Evolutionary conservation across 2,888 invertebrate genomes (phyloP).

Genomic region (Crossocerus cetratus): DNA sequence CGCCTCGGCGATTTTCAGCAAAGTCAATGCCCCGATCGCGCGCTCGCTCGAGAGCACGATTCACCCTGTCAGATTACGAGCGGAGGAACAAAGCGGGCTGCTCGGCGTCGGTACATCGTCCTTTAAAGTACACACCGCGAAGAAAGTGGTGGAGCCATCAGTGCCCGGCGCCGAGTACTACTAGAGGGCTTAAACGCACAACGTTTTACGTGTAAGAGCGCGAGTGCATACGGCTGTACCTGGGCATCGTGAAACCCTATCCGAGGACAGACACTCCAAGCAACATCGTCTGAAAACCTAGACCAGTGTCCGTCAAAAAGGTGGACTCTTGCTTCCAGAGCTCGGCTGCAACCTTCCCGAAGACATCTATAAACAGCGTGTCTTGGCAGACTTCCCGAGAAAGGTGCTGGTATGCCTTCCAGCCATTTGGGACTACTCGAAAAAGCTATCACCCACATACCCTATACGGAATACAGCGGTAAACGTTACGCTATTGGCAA

Average conservation of each 20-base stretch:
- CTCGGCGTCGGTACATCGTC: too few relatives aligned
- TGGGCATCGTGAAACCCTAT: too few relatives aligned
- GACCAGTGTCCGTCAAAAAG: conserved; percentile 52
- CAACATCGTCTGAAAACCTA: conserved; percentile 22
- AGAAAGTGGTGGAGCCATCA: neutral
- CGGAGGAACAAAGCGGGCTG: neutral
- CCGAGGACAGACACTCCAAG: too few relatives aligned
- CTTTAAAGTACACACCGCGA: conserved; percentile 29
- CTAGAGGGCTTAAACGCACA: too few relatives aligned
- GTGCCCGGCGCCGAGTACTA: conserved; percentile 1
- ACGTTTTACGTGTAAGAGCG: too few relatives aligned
- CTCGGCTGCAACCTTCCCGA: conserved; percentile 26
- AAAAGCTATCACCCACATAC: conserved; percentile 21
- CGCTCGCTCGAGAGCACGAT: neutral
- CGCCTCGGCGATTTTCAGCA: conserved; percentile 1
- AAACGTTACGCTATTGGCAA: conserved; percentile 21
- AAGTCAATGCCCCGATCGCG: neutral
- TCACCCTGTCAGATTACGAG: neutral
- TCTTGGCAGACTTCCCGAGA: conserved; percentile 59
- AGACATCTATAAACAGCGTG: conserved; percentile 59
- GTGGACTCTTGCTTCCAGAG: conserved; percentile 33
- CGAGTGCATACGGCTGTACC: too few relatives aligned
- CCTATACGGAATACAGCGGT: conserved; percentile 17
- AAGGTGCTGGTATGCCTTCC: conserved; percentile 53
- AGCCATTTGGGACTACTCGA: conserved; percentile 15